phyloP scores from a whole-genome alignment of 2,113 vertebrate species.

The Upupa epops region DNA sequence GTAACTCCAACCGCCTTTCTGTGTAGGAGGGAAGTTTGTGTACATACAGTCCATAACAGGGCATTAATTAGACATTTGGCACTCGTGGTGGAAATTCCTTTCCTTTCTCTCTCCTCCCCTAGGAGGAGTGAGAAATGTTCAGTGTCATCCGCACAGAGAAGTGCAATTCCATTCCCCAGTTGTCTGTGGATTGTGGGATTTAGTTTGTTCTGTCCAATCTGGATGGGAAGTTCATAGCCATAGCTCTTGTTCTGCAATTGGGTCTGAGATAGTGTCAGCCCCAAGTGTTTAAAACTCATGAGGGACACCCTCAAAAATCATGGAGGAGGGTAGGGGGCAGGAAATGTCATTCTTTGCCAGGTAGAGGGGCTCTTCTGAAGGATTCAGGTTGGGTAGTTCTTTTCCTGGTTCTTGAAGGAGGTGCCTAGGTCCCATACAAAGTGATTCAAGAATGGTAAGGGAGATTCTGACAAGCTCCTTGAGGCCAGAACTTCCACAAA shows the following conservation, averaged over 20 bases:
- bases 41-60: neutral
- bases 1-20: neutral
- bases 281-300: accelerated
- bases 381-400: neutral
- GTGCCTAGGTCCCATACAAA: neutral
- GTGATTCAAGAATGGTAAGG: neutral
- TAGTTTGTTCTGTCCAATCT: neutral
- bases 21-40: neutral
- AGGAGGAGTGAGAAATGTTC: neutral
- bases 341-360: neutral
- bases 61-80: constrained; percentile 31
- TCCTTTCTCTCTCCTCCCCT: neutral
- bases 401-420: neutral
- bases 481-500: neutral
- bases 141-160: neutral
- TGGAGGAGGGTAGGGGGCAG: neutral
- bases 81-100: constrained; percentile 9
- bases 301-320: neutral
- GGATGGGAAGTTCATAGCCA: neutral
- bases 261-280: neutral
- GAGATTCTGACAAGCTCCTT: neutral
- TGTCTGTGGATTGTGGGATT: neutral
- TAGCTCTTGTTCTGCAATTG: neutral
- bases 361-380: neutral
- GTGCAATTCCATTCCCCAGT: neutral